Evolutionary conservation across 2,888 invertebrate species (phyloP).

Genomic region (Drosophila lutescens): DNA sequence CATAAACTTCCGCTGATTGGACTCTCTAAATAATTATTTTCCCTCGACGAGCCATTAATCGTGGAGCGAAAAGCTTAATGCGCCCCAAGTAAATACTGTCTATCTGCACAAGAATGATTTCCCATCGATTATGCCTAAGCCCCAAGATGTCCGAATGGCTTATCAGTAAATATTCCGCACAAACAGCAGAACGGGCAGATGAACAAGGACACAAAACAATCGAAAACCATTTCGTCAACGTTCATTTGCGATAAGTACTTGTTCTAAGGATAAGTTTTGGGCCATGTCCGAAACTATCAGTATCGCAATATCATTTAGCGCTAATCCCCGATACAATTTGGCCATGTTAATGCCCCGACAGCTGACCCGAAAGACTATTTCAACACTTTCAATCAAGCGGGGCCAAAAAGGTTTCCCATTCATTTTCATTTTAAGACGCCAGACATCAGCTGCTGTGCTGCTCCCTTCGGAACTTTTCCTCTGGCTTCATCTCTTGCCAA

Average conservation of each 20-base stretch:
- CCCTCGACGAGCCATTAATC: constrained; percentile 24
- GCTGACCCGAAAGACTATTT: constrained; percentile 49
- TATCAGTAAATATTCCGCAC: constrained; percentile 29
- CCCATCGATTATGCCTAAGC: constrained; percentile 40
- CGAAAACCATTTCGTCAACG: constrained; percentile 40
- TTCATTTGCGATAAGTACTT: constrained; percentile 43
- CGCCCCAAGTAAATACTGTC: constrained; percentile 10
- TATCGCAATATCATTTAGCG: constrained; percentile 46
- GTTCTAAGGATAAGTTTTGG: constrained; percentile 21
- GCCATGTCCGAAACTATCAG: constrained; percentile 42
- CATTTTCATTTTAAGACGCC: constrained; percentile 54
- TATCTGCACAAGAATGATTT: constrained; percentile 18
- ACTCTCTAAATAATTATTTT: background rate
- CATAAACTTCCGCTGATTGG: background rate
- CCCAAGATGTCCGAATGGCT: constrained; percentile 33
- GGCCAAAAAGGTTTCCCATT: constrained; percentile 53
- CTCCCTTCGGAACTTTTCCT: constrained; percentile 30
- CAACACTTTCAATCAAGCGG: constrained; percentile 55
- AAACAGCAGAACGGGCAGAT: constrained; percentile 6
- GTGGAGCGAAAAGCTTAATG: constrained; percentile 12
- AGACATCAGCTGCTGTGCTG: constrained; percentile 51
- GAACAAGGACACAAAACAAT: constrained; percentile 24
- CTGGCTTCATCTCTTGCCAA: constrained; percentile 38
- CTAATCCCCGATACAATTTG: constrained; percentile 47
- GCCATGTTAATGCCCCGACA: constrained; percentile 45